Evolutionary conservation across 1,140 invertebrate genomes (phyloP).

Genomic region (Psix sp.): DNA sequence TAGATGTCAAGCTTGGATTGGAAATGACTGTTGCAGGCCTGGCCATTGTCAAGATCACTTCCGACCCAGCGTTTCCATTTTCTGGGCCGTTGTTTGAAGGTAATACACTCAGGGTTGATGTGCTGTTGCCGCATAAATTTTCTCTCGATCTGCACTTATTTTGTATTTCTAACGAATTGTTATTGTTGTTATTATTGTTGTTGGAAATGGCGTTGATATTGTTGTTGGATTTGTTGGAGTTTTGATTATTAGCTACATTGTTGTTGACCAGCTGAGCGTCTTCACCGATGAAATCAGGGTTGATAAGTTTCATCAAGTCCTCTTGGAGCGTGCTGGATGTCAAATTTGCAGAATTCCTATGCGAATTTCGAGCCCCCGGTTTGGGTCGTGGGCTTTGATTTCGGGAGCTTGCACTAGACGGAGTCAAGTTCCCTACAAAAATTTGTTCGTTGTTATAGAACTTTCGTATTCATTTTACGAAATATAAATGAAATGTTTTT

Average conservation of each 20-base stretch:
- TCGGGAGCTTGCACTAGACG: constrained; percentile 77
- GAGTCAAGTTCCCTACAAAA: constrained; percentile 68
- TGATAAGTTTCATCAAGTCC: constrained; percentile 92
- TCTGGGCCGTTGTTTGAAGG: constrained; percentile 67
- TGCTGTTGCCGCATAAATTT: constrained; percentile 76
- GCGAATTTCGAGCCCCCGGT: constrained; percentile 74
- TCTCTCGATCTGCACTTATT: constrained; percentile 77
- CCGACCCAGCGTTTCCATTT: constrained; percentile 74
- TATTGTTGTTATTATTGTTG: constrained; percentile 63
- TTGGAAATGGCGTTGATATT: constrained; percentile 65
- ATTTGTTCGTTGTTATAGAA: too few relatives aligned
- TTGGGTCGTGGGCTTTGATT: constrained; percentile 81
- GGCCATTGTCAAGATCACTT: constrained; percentile 85
- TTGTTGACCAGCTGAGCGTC: constrained; percentile 70
- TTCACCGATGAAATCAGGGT: constrained; percentile 85
- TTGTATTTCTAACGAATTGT: constrained; percentile 73
- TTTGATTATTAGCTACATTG: constrained; percentile 68
- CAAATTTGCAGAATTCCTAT: constrained; percentile 81
- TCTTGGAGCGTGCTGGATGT: constrained; percentile 87
- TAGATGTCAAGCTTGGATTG: constrained; percentile 81
- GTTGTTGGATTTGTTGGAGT: constrained; percentile 69
- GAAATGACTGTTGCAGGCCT: constrained; percentile 85
- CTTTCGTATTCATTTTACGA: too few relatives aligned
- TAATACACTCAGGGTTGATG: constrained; percentile 70
- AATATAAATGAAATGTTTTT: too few relatives aligned